Evolutionary conservation across 2,797 vertebrate genomes (phyloP).

Genomic region (Myotis pilosus): DNA sequence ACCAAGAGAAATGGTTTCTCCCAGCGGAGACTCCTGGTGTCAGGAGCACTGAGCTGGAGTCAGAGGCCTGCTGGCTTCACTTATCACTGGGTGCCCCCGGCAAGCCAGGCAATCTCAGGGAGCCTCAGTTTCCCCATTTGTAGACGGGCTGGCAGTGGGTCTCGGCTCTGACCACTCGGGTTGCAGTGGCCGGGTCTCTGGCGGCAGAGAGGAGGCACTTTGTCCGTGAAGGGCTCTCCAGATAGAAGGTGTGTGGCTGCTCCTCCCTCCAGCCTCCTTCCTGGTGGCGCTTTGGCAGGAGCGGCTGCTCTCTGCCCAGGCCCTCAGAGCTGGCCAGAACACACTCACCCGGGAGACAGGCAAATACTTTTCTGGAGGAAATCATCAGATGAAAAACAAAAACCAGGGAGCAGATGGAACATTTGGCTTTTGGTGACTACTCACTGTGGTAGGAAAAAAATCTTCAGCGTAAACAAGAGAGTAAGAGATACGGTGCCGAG

Average conservation of each 20-base stretch:
- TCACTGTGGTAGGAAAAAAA: slow-evolving; percentile 68
- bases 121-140: not conserved
- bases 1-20: not conserved
- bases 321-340: slow-evolving; percentile 77
- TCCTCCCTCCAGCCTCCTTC: not conserved
- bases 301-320: slow-evolving; percentile 58
- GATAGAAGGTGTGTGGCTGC: not conserved
- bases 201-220: not conserved
- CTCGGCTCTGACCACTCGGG: not conserved
- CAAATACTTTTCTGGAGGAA: slow-evolving; percentile 76
- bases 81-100: not conserved
- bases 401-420: slow-evolving; percentile 12
- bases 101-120: rapidly evolving
- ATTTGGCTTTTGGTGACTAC: slow-evolving; percentile 70
- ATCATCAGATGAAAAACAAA: slow-evolving; percentile 67
- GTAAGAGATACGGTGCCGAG: slow-evolving; percentile 31
- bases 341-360: slow-evolving; percentile 67
- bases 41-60: not conserved
- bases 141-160: not conserved
- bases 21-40: not conserved
- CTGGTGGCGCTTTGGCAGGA: slow-evolving; percentile 53
- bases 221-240: not conserved
- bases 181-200: not conserved
- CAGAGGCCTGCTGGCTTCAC: not conserved
- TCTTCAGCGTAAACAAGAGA: slow-evolving; percentile 41